Evolutionary conservation across 2,888 invertebrate species (phyloP).

Genomic region (Tachina fera): DNA sequence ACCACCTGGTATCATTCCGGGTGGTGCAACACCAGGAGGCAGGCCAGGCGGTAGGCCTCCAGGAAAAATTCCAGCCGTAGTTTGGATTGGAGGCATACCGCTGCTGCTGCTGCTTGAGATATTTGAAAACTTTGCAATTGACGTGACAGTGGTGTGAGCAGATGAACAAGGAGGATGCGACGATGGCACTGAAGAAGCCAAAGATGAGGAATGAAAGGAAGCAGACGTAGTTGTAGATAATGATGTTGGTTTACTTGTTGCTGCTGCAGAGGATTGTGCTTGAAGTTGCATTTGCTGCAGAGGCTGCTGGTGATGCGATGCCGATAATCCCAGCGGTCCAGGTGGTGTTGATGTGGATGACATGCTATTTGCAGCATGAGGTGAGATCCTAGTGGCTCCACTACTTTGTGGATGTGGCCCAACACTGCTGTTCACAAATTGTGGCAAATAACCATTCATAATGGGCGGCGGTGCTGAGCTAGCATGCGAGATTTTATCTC

Average conservation of each 20-base stretch:
- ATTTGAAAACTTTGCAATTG: constrained; percentile 72
- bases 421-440: constrained; percentile 68
- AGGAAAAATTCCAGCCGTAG: constrained; percentile 77
- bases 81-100: constrained; percentile 81
- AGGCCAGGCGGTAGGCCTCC: constrained; percentile 58
- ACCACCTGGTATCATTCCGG: constrained; percentile 77
- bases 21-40: constrained; percentile 75
- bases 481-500: constrained; percentile 53
- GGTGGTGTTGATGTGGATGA: constrained; percentile 64
- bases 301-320: constrained; percentile 65
- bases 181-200: constrained; percentile 39
- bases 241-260: constrained; percentile 68
- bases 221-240: constrained; percentile 67
- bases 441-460: constrained; percentile 72
- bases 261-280: constrained; percentile 64
- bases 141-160: constrained; percentile 59
- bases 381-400: constrained; percentile 70
- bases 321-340: constrained; percentile 40
- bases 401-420: constrained; percentile 63
- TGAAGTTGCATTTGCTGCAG: constrained; percentile 66
- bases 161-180: constrained; percentile 38
- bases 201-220: constrained; percentile 61
- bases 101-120: constrained; percentile 73
- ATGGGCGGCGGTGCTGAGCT: constrained; percentile 60
- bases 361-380: constrained; percentile 68